A percentile compares a stretch with the other conserved stretches of the same genome.
Evolutionary conservation across 2,113 vertebrate genomes (phyloP).

Genomic region (Myodes glareolus): DNA sequence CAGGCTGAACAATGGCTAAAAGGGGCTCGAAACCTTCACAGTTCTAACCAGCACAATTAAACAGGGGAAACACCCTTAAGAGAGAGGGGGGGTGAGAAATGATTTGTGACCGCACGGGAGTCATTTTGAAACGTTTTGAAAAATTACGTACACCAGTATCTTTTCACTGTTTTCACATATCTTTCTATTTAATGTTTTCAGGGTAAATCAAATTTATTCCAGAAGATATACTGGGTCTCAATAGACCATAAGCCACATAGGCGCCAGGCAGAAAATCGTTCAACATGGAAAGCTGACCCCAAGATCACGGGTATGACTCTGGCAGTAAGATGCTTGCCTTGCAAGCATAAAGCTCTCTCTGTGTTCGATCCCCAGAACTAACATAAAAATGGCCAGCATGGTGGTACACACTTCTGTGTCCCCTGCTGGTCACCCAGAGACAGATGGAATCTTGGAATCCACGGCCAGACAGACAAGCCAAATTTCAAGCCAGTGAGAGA

Average conservation of each 20-base stretch:
- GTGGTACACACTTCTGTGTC: not conserved
- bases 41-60: slow-evolving; percentile 64
- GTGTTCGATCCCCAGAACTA: not conserved
- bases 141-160: not conserved
- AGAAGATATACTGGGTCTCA: not conserved
- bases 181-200: not conserved
- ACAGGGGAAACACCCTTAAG: not conserved
- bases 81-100: not conserved
- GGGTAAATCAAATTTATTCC: not conserved
- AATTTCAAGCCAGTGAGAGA: not conserved
- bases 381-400: not conserved
- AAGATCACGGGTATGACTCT: not conserved
- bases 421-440: not conserved
- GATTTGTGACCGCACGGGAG: not conserved
- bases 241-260: not conserved
- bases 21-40: slow-evolving; percentile 66
- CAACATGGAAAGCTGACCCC: not conserved
- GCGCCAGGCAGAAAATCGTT: not conserved
- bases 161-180: not conserved
- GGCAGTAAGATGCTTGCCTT: not conserved
- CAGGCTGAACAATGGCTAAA: slow-evolving; percentile 80
- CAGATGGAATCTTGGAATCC: not conserved
- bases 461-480: not conserved
- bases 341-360: not conserved
- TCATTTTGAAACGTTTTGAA: not conserved